A percentile compares a stretch with the other conserved stretches of the same genome.
Evolutionary conservation across 2,113 vertebrate species (phyloP).

Genomic region (Callopanchax toddi): DNA sequence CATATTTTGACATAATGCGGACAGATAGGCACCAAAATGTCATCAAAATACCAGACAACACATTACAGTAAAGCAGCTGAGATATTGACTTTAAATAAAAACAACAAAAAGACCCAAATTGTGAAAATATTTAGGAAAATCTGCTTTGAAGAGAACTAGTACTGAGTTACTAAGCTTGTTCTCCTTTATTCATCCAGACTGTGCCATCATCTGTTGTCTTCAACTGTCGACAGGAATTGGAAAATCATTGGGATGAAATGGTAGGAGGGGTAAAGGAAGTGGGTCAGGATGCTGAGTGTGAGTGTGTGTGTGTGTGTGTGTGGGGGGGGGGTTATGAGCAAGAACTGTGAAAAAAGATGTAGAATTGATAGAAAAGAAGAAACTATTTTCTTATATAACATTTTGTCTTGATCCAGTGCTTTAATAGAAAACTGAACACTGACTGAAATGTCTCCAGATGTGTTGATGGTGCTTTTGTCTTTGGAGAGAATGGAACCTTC

Average conservation of each 20-base stretch:
- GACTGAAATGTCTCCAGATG: neutral
- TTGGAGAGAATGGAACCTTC: conserved; percentile 37
- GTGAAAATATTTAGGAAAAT: no score
- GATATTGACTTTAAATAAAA: no score
- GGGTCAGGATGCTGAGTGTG: no score
- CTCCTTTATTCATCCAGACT: conserved; percentile 20
- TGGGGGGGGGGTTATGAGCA: conserved; percentile 2
- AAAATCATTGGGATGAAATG: conserved; percentile 29
- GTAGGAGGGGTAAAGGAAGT: conserved; percentile 23
- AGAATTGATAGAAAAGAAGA: neutral
- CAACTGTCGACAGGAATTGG: conserved; percentile 25
- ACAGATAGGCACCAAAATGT: no score
- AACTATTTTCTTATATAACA: no score
- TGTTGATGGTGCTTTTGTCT: neutral
- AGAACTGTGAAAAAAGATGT: conserved; percentile 2
- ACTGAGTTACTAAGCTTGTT: conserved; percentile 6
- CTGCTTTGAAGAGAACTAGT: conserved; percentile 1
- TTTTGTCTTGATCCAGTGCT: conserved; percentile 6
- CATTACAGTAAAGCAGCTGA: no score
- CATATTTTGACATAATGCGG: no score
- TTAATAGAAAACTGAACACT: conserved; percentile 25
- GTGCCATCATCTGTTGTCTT: conserved; percentile 20
- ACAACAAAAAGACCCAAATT: no score
- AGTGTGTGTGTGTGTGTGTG: neutral
- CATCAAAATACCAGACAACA: no score